phyloP scores from a whole-genome alignment of 2,888 invertebrate species.

The Morinoia aosen region DNA sequence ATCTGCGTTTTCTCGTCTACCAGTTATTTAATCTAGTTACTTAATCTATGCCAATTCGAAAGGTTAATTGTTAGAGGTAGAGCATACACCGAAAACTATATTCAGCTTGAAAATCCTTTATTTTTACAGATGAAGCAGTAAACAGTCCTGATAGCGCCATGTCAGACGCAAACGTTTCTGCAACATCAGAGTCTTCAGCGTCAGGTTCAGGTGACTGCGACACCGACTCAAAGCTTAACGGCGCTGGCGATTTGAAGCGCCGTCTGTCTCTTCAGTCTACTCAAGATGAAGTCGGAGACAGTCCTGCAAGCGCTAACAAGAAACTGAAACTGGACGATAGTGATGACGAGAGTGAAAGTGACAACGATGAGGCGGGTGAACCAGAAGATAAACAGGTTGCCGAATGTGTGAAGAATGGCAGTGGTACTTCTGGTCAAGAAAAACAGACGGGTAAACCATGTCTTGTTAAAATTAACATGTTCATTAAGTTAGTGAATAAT shows the following conservation, averaged over 20 bases:
- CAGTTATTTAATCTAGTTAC: too few species aligned
- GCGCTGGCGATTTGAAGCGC: background rate
- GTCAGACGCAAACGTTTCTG: background rate
- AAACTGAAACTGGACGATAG: background rate
- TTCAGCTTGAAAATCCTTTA: background rate
- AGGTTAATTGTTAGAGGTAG: background rate
- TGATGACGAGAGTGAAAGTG: background rate
- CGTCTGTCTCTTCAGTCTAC: background rate
- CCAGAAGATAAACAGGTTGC: background rate
- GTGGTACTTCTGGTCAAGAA: background rate
- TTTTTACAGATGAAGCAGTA: background rate
- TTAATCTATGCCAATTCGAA: background rate
- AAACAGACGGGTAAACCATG: constrained; percentile 47
- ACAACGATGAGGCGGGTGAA: background rate
- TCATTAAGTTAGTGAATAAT: constrained; percentile 28
- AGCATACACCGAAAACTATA: background rate
- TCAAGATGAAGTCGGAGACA: background rate
- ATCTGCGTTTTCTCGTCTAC: too few species aligned
- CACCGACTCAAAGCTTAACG: background rate
- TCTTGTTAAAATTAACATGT: constrained; percentile 36
- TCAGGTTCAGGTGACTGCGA: background rate
- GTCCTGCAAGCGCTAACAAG: background rate
- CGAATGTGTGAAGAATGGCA: background rate
- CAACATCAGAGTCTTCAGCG: background rate
- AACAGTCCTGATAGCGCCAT: background rate